Evolutionary conservation across 1,140 invertebrate species (phyloP).

Genomic region (Vollenhovia emeryi): DNA sequence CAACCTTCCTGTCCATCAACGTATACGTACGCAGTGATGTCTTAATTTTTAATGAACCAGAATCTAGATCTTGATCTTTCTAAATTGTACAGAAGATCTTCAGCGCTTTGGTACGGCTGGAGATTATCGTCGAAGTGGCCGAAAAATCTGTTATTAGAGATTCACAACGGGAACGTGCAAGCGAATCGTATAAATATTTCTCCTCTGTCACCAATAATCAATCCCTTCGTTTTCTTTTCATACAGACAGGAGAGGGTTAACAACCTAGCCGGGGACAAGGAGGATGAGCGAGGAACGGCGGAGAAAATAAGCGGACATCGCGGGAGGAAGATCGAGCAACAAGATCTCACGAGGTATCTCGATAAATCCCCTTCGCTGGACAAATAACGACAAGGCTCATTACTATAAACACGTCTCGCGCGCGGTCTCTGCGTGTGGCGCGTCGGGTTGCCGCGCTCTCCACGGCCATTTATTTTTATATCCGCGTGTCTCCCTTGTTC

Average conservation of each 20-base stretch:
- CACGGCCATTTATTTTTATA: constrained; percentile 73
- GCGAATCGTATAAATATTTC: neutral
- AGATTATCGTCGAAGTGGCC: neutral
- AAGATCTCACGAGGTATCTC: constrained; percentile 83
- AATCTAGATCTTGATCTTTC: too few relatives aligned
- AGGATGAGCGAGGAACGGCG: constrained; percentile 21
- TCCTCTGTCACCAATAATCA: constrained; percentile 37
- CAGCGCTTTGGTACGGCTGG: too few relatives aligned
- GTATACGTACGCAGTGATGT: neutral
- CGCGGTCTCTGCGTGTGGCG: constrained; percentile 81
- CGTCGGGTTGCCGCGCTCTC: constrained; percentile 61
- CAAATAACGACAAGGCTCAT: constrained; percentile 85
- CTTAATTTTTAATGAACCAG: too few relatives aligned
- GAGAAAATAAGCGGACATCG: constrained; percentile 54
- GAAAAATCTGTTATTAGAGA: neutral
- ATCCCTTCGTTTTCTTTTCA: neutral
- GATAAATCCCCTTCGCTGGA: constrained; percentile 83
- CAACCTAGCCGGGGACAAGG: constrained; percentile 37
- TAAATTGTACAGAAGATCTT: neutral
- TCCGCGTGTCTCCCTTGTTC: constrained; percentile 55
- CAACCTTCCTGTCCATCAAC: too few relatives aligned
- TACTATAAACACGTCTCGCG: constrained; percentile 84
- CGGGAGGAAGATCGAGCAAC: constrained; percentile 74
- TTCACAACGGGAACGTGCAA: neutral
- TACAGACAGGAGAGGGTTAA: constrained; percentile 26